These are phyloP conservation scores for Chaunax sp. DNA, from an alignment of 2,797 vertebrate genomes.

Conservation along the genomic window DNA sequence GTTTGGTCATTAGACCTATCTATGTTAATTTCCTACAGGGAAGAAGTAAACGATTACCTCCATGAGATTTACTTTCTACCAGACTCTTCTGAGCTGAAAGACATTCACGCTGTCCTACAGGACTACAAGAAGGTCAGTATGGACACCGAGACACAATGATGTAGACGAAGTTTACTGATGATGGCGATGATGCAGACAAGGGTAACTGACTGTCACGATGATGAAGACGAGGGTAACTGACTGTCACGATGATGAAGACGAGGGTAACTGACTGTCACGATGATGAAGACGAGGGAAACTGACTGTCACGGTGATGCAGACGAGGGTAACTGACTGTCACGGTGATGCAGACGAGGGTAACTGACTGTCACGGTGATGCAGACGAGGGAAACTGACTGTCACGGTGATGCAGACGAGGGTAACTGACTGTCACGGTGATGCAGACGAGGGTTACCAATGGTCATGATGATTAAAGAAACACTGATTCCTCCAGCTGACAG, in stretches of 20 bases:
- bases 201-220: not conserved
- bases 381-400: too few relatives aligned
- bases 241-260: too few relatives aligned
- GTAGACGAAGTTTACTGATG: too few relatives aligned
- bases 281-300: too few relatives aligned
- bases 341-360: too few relatives aligned
- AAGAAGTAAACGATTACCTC: conserved; percentile 94
- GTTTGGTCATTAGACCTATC: not conserved
- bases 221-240: too few relatives aligned
- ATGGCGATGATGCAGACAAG: not conserved
- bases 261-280: too few relatives aligned
- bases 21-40: conserved; percentile 77
- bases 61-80: conserved; percentile 99
- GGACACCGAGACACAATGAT: not conserved
- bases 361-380: too few relatives aligned
- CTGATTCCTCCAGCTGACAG: conserved; percentile 86
- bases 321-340: too few relatives aligned
- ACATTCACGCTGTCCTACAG: conserved; percentile 93
- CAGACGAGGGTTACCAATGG: not conserved
- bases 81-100: conserved; percentile 92
- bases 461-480: not conserved
- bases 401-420: too few relatives aligned
- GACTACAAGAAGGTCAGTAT: conserved; percentile 92
- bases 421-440: too few relatives aligned
- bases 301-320: too few relatives aligned